phyloP scores from a whole-genome alignment of 1,140 invertebrate genomes.

The Mylabris phalerata region DNA sequence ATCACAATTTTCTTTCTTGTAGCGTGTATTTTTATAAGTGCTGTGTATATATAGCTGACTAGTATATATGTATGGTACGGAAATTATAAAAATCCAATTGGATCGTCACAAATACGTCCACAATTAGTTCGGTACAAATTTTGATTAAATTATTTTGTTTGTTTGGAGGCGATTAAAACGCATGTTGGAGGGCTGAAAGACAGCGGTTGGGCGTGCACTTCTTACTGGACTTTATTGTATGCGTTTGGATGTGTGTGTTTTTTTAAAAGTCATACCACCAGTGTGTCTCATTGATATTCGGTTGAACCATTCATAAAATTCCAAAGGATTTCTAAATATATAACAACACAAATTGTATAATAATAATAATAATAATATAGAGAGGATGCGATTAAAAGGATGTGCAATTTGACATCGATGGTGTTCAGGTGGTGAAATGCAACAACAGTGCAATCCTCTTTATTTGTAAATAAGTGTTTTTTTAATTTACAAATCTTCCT shows the following conservation, averaged over 20 bases:
- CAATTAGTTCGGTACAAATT: neutral
- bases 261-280: slow-evolving; percentile 24
- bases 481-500: neutral
- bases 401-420: slow-evolving; percentile 30
- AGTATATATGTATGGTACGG: no score
- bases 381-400: slow-evolving; percentile 31
- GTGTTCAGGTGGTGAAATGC: slow-evolving; percentile 32
- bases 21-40: no score
- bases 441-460: neutral
- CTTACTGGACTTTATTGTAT: no score
- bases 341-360: no score
- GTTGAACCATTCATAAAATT: slow-evolving; percentile 32
- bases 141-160: neutral
- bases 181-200: neutral
- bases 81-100: no score
- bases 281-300: slow-evolving; percentile 36
- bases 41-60: no score
- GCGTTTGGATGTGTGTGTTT: no score
- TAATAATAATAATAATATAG: neutral
- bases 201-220: slow-evolving; percentile 34
- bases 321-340: no score
- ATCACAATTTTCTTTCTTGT: no score
- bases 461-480: neutral
- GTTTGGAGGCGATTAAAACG: neutral
- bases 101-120: no score